Conservation (phyloP, 2,888 invertebrate species). For the Drosophila mimica region DNA sequence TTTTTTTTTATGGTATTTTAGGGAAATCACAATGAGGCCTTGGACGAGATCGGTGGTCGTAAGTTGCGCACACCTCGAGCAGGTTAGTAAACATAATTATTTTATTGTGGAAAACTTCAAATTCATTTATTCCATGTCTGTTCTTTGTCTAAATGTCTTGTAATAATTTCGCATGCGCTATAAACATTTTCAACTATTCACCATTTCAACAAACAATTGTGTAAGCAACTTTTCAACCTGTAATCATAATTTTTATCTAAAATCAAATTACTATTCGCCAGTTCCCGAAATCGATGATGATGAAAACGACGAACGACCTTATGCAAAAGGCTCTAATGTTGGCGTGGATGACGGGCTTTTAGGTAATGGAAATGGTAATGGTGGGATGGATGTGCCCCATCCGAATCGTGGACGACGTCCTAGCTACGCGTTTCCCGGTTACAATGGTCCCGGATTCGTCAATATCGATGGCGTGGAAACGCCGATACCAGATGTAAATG, state of each 20-base stretch:
- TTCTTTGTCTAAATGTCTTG: slow-evolving; percentile 25
- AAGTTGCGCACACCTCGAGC: slow-evolving; percentile 50
- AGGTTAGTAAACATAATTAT: slow-evolving; percentile 51
- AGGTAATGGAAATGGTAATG: slow-evolving; percentile 74
- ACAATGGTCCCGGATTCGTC: slow-evolving; percentile 75
- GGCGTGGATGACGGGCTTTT: slow-evolving; percentile 89
- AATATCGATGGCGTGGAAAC: slow-evolving; percentile 77
- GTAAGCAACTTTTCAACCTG: slow-evolving; percentile 39
- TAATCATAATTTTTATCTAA: neutral
- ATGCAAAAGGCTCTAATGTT: slow-evolving; percentile 84
- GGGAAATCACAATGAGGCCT: slow-evolving; percentile 44
- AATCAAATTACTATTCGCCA: slow-evolving; percentile 11
- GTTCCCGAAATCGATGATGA: slow-evolving; percentile 85
- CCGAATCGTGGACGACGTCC: slow-evolving; percentile 70
- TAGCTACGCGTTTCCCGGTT: slow-evolving; percentile 61
- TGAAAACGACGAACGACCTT: slow-evolving; percentile 86
- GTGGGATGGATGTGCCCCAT: slow-evolving; percentile 11
- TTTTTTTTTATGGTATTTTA: slow-evolving; percentile 27
- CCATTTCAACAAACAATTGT: slow-evolving; percentile 33
- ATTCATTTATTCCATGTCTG: slow-evolving; percentile 14
- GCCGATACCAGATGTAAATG: slow-evolving; percentile 90
- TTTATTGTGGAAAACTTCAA: slow-evolving; percentile 1
- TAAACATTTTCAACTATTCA: slow-evolving; percentile 5
- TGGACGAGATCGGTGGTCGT: slow-evolving; percentile 38
- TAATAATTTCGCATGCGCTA: slow-evolving; percentile 21